These are phyloP conservation scores for Acanthornis magna DNA, from an alignment of 2,797 vertebrate genomes.

Conservation along the genomic window DNA sequence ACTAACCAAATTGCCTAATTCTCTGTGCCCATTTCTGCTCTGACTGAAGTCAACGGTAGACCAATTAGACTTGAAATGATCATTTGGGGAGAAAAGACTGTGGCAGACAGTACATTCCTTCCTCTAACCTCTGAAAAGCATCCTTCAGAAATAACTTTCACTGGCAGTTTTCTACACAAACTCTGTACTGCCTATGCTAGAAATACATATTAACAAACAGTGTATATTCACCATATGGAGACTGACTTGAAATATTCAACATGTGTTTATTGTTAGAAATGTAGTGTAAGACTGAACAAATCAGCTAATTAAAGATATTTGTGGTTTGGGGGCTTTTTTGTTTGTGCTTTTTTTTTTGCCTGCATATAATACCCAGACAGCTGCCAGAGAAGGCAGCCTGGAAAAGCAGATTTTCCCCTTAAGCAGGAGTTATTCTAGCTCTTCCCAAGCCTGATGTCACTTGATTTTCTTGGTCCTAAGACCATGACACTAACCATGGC, in stretches of 20 bases:
- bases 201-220: neutral
- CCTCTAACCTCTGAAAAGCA: neutral
- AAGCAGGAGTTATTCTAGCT: neutral
- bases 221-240: neutral
- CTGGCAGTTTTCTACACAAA: neutral
- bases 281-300: neutral
- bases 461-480: neutral
- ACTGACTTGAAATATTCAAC: neutral
- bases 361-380: neutral
- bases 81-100: neutral
- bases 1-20: neutral
- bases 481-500: neutral
- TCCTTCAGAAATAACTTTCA: neutral
- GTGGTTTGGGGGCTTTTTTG: neutral
- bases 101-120: neutral
- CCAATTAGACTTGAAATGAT: conserved; percentile 16
- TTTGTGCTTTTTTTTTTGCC: neutral
- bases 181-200: neutral
- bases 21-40: neutral
- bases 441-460: neutral
- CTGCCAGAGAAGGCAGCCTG: neutral
- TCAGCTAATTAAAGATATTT: neutral
- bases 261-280: neutral
- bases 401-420: neutral
- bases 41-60: neutral